Evolutionary conservation across 2,113 vertebrate species (phyloP).

Genomic region (Corydoras sp.): DNA sequence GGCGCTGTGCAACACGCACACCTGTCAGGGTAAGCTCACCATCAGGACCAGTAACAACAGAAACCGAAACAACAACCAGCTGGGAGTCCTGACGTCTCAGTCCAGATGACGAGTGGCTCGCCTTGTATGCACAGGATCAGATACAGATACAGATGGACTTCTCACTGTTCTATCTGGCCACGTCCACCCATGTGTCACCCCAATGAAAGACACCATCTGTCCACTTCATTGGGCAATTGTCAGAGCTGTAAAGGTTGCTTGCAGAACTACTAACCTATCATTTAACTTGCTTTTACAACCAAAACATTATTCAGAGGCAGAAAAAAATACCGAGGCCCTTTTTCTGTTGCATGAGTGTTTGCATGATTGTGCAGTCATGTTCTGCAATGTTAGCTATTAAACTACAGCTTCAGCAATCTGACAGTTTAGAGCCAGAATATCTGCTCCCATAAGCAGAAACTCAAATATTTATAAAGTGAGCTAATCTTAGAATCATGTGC

Average conservation of each 20-base stretch:
- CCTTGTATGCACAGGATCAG: constrained; percentile 37
- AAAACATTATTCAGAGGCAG: constrained; percentile 18
- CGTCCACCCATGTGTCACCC: constrained; percentile 13
- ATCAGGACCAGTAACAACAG: not conserved
- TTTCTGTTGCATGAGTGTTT: constrained; percentile 7
- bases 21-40: constrained; percentile 81
- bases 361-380: constrained; percentile 19
- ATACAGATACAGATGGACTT: not conserved
- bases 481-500: constrained; percentile 41
- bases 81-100: not conserved
- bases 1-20: constrained; percentile 88
- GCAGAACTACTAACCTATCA: constrained; percentile 16
- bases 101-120: not conserved
- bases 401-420: constrained; percentile 4
- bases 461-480: constrained; percentile 57
- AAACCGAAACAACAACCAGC: not conserved
- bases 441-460: constrained; percentile 43
- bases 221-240: not conserved
- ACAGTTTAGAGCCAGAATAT: constrained; percentile 19
- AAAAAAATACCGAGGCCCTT: not conserved
- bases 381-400: constrained; percentile 37
- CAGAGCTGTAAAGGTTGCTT: constrained; percentile 7
- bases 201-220: constrained; percentile 7
- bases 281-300: constrained; percentile 5
- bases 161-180: not conserved